These are phyloP conservation scores for Sebastes itinus DNA, from an alignment of 2,797 vertebrate genomes.

Conservation along the genomic window DNA sequence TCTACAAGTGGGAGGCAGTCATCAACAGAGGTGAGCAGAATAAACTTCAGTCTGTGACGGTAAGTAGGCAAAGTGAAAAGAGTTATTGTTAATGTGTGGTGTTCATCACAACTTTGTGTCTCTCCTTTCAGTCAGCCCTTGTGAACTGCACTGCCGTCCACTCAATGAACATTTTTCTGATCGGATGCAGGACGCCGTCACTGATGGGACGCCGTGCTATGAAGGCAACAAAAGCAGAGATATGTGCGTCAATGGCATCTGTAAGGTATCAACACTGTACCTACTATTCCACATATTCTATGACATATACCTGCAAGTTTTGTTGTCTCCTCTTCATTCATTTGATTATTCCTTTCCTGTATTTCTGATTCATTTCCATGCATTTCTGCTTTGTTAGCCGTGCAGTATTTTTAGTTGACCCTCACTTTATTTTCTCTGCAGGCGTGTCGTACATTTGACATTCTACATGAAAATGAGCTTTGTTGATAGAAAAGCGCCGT, in stretches of 20 bases:
- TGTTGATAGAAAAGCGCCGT: conserved; percentile 25
- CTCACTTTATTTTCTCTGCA: conserved; percentile 29
- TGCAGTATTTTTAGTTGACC: background rate
- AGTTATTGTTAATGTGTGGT: too few relatives aligned
- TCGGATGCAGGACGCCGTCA: conserved; percentile 90
- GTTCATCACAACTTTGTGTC: background rate
- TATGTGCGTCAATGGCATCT: conserved; percentile 95
- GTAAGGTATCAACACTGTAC: conserved; percentile 85
- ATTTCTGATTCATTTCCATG: background rate
- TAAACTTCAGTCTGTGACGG: background rate
- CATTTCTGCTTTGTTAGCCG: background rate
- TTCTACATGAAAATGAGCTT: conserved; percentile 59
- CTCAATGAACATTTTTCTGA: conserved; percentile 87
- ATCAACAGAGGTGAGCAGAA: conserved; percentile 84
- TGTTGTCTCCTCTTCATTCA: background rate
- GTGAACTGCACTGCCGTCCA: conserved; percentile 94
- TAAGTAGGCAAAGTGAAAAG: background rate
- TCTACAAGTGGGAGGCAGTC: conserved; percentile 91
- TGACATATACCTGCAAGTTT: background rate
- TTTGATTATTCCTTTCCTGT: background rate
- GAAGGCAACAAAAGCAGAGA: conserved; percentile 85
- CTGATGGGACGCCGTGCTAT: conserved; percentile 91
- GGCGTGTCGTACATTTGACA: conserved; percentile 49
- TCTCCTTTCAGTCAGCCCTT: conserved; percentile 85
- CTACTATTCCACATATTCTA: background rate